Evolutionary conservation across 2,797 vertebrate species (phyloP).

Genomic region (Antrozous pallidus): DNA sequence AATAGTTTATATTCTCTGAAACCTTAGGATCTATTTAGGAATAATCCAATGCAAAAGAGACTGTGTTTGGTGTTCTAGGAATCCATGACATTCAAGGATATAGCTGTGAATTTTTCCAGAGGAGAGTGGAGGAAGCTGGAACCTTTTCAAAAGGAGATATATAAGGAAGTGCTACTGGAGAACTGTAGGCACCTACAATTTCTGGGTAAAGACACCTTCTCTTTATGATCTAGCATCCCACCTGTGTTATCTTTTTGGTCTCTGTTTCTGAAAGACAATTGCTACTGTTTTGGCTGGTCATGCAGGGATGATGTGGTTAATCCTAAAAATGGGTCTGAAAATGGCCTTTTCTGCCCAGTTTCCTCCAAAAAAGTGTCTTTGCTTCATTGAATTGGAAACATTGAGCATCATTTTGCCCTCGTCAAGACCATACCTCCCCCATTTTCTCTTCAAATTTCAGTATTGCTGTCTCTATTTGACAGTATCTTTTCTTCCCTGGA

Average conservation of each 20-base stretch:
- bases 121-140: conserved; percentile 68
- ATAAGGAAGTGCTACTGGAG: conserved; percentile 67
- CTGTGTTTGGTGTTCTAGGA: conserved; percentile 61
- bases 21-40: background rate
- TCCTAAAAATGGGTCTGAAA: conserved; percentile 2
- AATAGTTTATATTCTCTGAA: background rate
- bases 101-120: conserved; percentile 63
- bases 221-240: background rate
- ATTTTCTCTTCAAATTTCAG: background rate
- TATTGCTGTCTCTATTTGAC: background rate
- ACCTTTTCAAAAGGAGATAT: conserved; percentile 58
- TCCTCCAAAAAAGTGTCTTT: background rate
- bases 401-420: background rate
- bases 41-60: background rate
- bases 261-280: background rate
- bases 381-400: background rate
- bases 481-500: background rate
- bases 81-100: conserved; percentile 54
- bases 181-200: conserved; percentile 61
- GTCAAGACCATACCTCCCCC: background rate
- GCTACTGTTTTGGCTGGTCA: background rate
- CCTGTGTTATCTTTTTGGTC: background rate
- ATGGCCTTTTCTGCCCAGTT: background rate
- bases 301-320: background rate
- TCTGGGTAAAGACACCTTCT: conserved; percentile 59